Conservation (phyloP, 2,888 invertebrate species). For the Lithosia quadra region DNA sequence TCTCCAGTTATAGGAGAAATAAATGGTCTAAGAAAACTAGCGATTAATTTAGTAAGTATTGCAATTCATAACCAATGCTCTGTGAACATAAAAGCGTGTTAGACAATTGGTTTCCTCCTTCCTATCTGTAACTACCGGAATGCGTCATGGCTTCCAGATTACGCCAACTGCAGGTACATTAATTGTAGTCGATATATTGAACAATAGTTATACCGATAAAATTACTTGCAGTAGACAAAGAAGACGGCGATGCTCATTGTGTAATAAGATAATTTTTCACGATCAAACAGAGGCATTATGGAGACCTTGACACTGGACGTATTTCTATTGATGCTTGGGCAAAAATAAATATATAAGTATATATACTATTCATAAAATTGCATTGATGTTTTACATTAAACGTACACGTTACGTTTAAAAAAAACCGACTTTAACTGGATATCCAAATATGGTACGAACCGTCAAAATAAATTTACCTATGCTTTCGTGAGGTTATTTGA, state of each 20-base stretch:
- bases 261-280: too few species aligned
- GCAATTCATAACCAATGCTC: background rate
- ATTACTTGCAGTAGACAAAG: background rate
- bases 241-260: background rate
- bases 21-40: background rate
- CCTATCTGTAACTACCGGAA: background rate
- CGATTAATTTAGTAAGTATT: background rate
- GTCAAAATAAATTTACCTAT: too few species aligned
- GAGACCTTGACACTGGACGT: too few species aligned
- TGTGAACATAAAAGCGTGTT: conserved; percentile 1
- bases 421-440: too few species aligned
- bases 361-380: too few species aligned
- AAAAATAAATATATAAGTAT: too few species aligned
- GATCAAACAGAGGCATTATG: too few species aligned
- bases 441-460: too few species aligned
- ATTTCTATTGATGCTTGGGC: too few species aligned
- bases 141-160: background rate
- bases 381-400: too few species aligned
- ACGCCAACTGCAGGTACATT: background rate
- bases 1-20: background rate
- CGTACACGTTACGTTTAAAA: too few species aligned
- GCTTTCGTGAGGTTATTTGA: too few species aligned
- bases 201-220: background rate
- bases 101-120: background rate
- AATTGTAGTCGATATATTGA: background rate